Percentiles rank a stretch among this genome's conserved stretches.
These are phyloP conservation scores for Hydropotes inermis DNA, from an alignment of 2,113 vertebrate genomes.

Conservation along the genomic window DNA sequence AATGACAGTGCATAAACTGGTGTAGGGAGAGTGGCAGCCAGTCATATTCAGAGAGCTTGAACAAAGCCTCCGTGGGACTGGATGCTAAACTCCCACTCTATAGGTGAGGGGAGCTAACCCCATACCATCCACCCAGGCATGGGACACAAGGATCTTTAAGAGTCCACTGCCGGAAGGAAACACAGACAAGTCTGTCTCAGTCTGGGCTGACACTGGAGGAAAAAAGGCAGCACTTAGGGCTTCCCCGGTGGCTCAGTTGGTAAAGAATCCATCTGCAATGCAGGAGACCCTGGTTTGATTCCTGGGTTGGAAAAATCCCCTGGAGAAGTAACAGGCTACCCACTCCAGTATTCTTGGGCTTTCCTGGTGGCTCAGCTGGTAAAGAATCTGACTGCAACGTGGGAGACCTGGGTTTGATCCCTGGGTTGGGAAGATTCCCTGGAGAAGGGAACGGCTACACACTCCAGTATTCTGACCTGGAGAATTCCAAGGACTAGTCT, in stretches of 20 bases:
- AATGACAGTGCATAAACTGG: background rate
- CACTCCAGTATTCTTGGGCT: background rate
- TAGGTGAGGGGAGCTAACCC: background rate
- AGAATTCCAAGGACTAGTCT: background rate
- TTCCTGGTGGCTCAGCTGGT: background rate
- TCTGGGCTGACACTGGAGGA: background rate
- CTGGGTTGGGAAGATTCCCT: background rate
- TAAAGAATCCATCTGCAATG: background rate
- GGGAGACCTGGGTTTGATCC: background rate
- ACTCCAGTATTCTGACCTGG: background rate
- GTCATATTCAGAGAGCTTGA: background rate
- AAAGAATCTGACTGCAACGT: rapidly evolving
- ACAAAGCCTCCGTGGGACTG: rapidly evolving
- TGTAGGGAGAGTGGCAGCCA: background rate
- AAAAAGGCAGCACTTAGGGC: background rate
- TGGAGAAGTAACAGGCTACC: background rate
- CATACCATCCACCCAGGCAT: no score
- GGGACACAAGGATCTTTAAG: background rate
- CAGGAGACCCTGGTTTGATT: background rate
- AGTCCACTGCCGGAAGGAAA: background rate
- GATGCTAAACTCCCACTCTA: background rate
- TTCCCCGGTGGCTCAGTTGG: background rate
- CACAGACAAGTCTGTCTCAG: background rate
- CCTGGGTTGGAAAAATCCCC: background rate
- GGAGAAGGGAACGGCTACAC: background rate